Base-by-base conservation (phyloP, 2,113 vertebrate genomes). In the Pholis gunnellus region DNA sequence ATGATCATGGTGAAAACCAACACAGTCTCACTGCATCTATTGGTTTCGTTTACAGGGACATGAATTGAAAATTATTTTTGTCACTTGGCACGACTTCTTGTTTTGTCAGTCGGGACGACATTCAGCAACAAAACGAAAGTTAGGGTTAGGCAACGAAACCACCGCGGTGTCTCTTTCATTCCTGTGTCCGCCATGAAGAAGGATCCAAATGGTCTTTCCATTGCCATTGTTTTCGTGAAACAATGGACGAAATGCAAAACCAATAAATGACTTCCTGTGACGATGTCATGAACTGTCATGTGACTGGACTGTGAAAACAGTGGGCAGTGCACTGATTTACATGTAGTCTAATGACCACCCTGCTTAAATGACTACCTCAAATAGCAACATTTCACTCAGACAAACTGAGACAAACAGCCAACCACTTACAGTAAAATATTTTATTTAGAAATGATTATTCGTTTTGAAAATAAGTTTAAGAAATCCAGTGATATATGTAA, bases 401-500 rank as follows among this genome's bases (percentile, higher is more conserved):
- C 38, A 66, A 61, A 69, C 1, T 50, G 22, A 73, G 44, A 54
- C 74, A 74, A 36, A 34, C 48, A 80, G 22, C 3, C 59, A 79
- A 54, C 3, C 31, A 54, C 6, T 42, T 83, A 86, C 44, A 83
- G 78, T 91, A 92, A 91, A 92, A 91, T 86, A 82, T 48, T 94
- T 95, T 95, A 96, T 97, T 97, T 96, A 96, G 95, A 97, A 98
- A 97, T 96, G 96, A 96, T 96, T 95, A 97, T 97, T 97, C 95
- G 96, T 97, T 97, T 97, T 95, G 94, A 96, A 95, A 97, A 97
- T 96, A 96, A 93, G 95, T 96, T 96, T 94, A 93, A 87, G 93
- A 96, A 94, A 97, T 99, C 97, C 97, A 99, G 97, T 99, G 98
- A 97, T 98, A 98, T 95, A 98, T 97, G 97, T 96, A 96, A 96